A percentile compares a stretch with the other conserved stretches of the same genome.
Conservation (phyloP, 2,888 invertebrate species). For the Drosophila robusta region DNA sequence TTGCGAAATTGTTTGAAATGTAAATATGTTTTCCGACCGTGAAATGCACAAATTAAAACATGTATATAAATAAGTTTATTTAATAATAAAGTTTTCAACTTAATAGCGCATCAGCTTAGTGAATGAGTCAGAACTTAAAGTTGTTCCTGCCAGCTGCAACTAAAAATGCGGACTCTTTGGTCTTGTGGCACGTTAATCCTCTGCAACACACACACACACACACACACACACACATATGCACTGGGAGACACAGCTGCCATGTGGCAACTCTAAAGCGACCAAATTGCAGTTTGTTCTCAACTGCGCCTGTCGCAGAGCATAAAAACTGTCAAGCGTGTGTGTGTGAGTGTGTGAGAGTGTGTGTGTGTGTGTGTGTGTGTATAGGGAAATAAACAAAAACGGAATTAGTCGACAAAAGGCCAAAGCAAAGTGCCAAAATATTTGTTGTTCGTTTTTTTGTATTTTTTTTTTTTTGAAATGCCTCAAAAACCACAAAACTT, state of each 20-base stretch:
- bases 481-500: constrained; percentile 62
- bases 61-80: background rate
- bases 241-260: constrained; percentile 60
- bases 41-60: too few relatives aligned
- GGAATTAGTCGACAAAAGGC: constrained; percentile 70
- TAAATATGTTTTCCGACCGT: background rate
- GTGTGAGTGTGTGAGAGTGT: constrained; percentile 22
- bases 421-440: constrained; percentile 75
- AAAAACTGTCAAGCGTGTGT: constrained; percentile 45
- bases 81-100: background rate
- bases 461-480: constrained; percentile 20
- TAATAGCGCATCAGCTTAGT: background rate
- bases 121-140: background rate
- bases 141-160: constrained; percentile 11
- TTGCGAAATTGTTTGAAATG: background rate
- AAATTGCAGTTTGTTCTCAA: constrained; percentile 65
- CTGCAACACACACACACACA: constrained; percentile 31
- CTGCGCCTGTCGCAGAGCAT: constrained; percentile 47
- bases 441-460: constrained; percentile 21
- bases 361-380: constrained; percentile 20
- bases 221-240: constrained; percentile 40
- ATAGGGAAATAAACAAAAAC: constrained; percentile 68
- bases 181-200: constrained; percentile 62
- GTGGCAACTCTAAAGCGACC: constrained; percentile 57
- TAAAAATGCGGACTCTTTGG: constrained; percentile 21